These are phyloP conservation scores for Diplolepis rosae DNA, from an alignment of 2,888 invertebrate genomes.

Conservation along the genomic window DNA sequence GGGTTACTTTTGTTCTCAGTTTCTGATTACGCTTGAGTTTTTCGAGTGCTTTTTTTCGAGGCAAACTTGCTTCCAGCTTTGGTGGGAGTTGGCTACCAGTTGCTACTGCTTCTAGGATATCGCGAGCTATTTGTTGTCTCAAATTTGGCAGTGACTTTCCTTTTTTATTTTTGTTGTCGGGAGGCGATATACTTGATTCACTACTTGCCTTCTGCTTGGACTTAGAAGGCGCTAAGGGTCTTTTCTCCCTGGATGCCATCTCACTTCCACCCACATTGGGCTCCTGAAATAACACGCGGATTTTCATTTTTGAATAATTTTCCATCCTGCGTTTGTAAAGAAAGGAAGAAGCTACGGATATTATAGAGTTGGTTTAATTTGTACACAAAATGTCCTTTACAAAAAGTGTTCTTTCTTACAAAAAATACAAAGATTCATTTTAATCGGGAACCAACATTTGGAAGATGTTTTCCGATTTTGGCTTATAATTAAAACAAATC, in stretches of 20 bases:
- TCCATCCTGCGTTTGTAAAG: background rate
- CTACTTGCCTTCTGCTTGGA: slow-evolving; percentile 71
- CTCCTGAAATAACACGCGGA: slow-evolving; percentile 62
- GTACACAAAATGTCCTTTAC: too few species aligned
- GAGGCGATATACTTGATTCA: slow-evolving; percentile 66
- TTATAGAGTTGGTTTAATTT: too few species aligned
- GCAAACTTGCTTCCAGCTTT: slow-evolving; percentile 66
- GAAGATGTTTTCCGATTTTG: too few species aligned
- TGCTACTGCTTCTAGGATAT: slow-evolving; percentile 69
- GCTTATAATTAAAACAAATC: too few species aligned
- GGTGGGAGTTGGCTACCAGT: slow-evolving; percentile 68
- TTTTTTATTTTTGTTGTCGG: slow-evolving; percentile 64
- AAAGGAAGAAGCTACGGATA: background rate
- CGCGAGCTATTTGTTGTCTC: slow-evolving; percentile 62
- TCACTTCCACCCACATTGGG: slow-evolving; percentile 74
- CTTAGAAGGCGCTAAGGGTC: slow-evolving; percentile 73
- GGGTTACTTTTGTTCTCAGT: slow-evolving; percentile 62
- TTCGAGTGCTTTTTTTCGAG: slow-evolving; percentile 67
- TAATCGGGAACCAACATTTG: too few species aligned
- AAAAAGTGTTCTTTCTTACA: too few species aligned
- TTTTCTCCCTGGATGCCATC: slow-evolving; percentile 74
- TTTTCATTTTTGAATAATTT: slow-evolving; percentile 38
- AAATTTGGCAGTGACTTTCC: slow-evolving; percentile 58
- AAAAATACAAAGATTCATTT: too few species aligned
- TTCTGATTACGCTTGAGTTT: slow-evolving; percentile 67